Base-by-base conservation (phyloP, 2,888 invertebrate species). In the Chorisops tibialis region DNA sequence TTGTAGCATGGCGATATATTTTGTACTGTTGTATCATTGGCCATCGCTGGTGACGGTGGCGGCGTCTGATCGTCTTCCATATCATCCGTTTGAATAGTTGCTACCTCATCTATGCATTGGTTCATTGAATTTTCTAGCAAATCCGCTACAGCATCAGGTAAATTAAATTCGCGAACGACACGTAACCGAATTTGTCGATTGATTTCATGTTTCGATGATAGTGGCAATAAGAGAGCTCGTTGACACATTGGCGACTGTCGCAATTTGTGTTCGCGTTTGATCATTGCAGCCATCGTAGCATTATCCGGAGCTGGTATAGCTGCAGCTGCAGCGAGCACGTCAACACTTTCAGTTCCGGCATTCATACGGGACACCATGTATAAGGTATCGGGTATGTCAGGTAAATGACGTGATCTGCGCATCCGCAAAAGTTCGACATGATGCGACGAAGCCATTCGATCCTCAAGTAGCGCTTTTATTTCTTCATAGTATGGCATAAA, bases 401-500 rank as follows among this genome's bases (percentile, higher is more conserved):
- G 87, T 72, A 88, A 82, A 73, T 87, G 88, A 19, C 89, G 82
- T 38, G 87, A 85, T 59, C 88, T 81, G 18, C 90, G 80, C 72
- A 89, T 83, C 24, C 89, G 82, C 67, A 88, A 81, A 68, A 86
- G 76, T 71, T 88, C 88, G 47, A 86, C 86, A 74, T 91, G 88
- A 71, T 91, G 89, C 1, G 77, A 75, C 9, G 75, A 70, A 58
- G 89, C 86, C 72, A 89, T 81, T 72, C 91, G 90, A 75, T 92
- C 92, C 74, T 93, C 93, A 56, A 94, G 82, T 69, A 93, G 79
- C 60, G 87, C 84, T 84, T 95, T 96, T 11, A 93, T 86, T 81
- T 96, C 96, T 75, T 96, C 96, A 70, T 92, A 91, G 76, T 96
- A 96, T 39, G 96, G 96, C 83, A 92, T 88, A 79, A 96, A 97